Evolutionary conservation across 2,113 vertebrate genomes (phyloP).

Genomic region (Leucosticte australis): DNA sequence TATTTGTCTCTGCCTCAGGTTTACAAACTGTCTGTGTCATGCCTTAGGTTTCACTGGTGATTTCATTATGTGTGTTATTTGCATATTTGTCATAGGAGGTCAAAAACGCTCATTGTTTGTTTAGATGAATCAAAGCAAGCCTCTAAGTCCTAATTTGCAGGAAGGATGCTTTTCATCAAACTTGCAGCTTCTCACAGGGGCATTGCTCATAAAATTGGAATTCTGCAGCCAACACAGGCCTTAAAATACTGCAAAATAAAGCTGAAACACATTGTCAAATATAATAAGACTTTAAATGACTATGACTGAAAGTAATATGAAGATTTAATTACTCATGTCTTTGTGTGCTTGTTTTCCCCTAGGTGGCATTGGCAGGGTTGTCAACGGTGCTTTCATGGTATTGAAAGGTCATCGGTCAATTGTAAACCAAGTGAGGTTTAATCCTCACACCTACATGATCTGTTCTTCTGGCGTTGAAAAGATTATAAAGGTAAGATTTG

Average conservation of each 20-base stretch:
- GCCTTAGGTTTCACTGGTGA: background rate
- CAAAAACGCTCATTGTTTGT: background rate
- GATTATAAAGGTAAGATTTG: slow-evolving; percentile 93
- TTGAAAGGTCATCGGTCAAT: slow-evolving; percentile 98
- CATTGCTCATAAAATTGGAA: background rate
- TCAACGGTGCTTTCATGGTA: slow-evolving; percentile 97
- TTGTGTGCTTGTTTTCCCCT: slow-evolving; percentile 38
- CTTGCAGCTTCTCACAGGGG: background rate
- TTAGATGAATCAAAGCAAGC: background rate
- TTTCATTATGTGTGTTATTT: background rate
- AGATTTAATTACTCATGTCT: background rate
- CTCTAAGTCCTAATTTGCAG: slow-evolving; percentile 29
- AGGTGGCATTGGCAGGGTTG: slow-evolving; percentile 93
- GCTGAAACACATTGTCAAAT: background rate
- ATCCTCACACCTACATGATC: slow-evolving; percentile 98
- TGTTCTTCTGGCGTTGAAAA: slow-evolving; percentile 99
- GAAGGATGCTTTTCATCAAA: slow-evolving; percentile 22
- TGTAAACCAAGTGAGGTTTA: slow-evolving; percentile 98
- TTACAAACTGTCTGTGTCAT: background rate
- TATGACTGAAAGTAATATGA: background rate
- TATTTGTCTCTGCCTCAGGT: background rate
- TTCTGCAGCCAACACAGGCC: background rate
- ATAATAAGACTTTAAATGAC: background rate
- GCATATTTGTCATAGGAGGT: background rate
- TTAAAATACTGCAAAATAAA: background rate